phyloP scores from a whole-genome alignment of 2,797 vertebrate genomes.

The Danio jaintianensis region DNA sequence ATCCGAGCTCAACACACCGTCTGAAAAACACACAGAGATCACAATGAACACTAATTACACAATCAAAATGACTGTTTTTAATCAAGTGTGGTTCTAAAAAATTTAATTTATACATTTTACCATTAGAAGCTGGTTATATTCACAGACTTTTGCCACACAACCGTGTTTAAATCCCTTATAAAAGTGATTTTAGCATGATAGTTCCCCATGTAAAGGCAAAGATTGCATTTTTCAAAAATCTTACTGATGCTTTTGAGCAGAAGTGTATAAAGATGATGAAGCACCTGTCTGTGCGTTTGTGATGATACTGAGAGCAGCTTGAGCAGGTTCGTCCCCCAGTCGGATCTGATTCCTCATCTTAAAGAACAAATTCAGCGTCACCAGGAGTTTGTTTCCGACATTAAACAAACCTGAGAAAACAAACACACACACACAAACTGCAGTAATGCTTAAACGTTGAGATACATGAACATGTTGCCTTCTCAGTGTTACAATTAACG shows the following conservation, averaged over 20 bases:
- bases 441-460: not conserved
- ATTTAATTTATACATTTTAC: too few relatives aligned
- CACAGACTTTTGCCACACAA: too few relatives aligned
- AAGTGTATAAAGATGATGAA: not conserved
- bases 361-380: slow-evolving; percentile 93
- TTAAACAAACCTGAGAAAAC: slow-evolving; percentile 90
- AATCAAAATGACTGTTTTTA: too few relatives aligned
- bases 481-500: not conserved
- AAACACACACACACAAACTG: slow-evolving; percentile 28
- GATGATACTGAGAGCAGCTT: slow-evolving; percentile 77
- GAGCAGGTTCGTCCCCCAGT: slow-evolving; percentile 85
- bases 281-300: slow-evolving; percentile 59
- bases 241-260: not conserved
- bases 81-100: too few relatives aligned
- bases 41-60: not conserved
- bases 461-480: not conserved
- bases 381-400: slow-evolving; percentile 92
- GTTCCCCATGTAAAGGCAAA: too few relatives aligned
- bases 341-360: slow-evolving; percentile 89
- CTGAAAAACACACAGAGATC: slow-evolving; percentile 71
- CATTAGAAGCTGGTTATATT: too few relatives aligned
- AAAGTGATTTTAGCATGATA: too few relatives aligned
- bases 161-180: too few relatives aligned
- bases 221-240: too few relatives aligned
- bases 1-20: slow-evolving; percentile 80